Conservation (phyloP, 2,113 vertebrate genomes). For the Sander vitreus region DNA sequence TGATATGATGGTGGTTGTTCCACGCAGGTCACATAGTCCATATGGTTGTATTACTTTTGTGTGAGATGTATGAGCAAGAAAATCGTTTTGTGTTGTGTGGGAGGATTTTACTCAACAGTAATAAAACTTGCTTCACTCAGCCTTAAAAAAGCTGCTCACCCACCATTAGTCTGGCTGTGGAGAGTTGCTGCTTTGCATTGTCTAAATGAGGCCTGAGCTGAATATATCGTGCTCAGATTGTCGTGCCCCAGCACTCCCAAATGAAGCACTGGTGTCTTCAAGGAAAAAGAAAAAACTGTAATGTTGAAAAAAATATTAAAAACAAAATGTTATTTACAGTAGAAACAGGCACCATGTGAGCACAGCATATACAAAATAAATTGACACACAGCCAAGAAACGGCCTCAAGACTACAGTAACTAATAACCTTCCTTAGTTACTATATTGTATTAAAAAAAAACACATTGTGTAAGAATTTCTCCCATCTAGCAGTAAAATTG, state of each 20-base stretch:
- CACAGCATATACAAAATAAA: no score
- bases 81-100: slow-evolving; percentile 49
- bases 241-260: background rate
- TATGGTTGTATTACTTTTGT: slow-evolving; percentile 45
- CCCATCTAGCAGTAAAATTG: no score
- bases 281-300: background rate
- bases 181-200: slow-evolving; percentile 23
- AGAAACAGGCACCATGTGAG: no score
- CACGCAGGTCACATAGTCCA: slow-evolving; percentile 22
- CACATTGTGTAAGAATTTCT: no score
- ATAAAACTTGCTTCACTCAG: slow-evolving; percentile 20
- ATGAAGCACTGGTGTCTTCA: background rate
- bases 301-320: no score
- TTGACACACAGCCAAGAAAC: no score
- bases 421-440: no score
- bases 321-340: no score
- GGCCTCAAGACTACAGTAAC: no score
- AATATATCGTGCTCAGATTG: background rate
- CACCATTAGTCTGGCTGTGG: slow-evolving; percentile 42
- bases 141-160: slow-evolving; percentile 42
- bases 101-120: slow-evolving; percentile 46
- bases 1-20: slow-evolving; percentile 11
- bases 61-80: slow-evolving; percentile 39
- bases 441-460: no score
- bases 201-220: slow-evolving; percentile 12